Evolutionary conservation across 2,113 vertebrate species (phyloP).

Genomic region (Corvus hawaiiensis): DNA sequence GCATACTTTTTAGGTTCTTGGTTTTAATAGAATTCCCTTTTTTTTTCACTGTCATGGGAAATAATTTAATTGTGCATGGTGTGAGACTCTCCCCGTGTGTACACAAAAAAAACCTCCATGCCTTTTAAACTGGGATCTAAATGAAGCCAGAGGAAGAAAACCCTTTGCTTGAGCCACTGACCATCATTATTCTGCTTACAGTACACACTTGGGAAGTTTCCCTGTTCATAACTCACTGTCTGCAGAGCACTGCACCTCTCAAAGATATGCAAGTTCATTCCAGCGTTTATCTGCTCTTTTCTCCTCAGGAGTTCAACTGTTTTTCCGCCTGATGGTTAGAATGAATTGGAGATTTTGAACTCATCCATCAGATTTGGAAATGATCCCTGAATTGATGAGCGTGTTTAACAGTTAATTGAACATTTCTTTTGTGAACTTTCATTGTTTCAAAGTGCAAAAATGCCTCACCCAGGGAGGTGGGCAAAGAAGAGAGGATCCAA

Average conservation of each 20-base stretch:
- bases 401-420: conserved; percentile 93
- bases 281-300: conserved; percentile 83
- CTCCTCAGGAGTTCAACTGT: conserved; percentile 74
- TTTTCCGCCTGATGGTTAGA: conserved; percentile 87
- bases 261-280: conserved; percentile 68
- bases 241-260: not conserved
- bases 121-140: not conserved
- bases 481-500: conserved; percentile 4
- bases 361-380: conserved; percentile 95
- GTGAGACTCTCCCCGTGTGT: not conserved
- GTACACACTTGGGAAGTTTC: conserved; percentile 41
- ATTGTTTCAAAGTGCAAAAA: conserved; percentile 75
- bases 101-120: not conserved
- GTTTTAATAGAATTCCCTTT: not conserved
- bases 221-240: conserved; percentile 64
- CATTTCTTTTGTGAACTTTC: conserved; percentile 82
- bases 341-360: conserved; percentile 88
- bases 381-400: conserved; percentile 88
- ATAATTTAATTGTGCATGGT: not conserved
- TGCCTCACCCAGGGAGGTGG: conserved; percentile 41
- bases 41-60: not conserved
- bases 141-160: not conserved
- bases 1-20: not conserved
- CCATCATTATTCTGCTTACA: conserved; percentile 25
- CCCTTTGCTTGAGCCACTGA: not conserved